These are phyloP conservation scores for Nasua narica DNA, from an alignment of 2,797 vertebrate genomes.

Conservation along the genomic window DNA sequence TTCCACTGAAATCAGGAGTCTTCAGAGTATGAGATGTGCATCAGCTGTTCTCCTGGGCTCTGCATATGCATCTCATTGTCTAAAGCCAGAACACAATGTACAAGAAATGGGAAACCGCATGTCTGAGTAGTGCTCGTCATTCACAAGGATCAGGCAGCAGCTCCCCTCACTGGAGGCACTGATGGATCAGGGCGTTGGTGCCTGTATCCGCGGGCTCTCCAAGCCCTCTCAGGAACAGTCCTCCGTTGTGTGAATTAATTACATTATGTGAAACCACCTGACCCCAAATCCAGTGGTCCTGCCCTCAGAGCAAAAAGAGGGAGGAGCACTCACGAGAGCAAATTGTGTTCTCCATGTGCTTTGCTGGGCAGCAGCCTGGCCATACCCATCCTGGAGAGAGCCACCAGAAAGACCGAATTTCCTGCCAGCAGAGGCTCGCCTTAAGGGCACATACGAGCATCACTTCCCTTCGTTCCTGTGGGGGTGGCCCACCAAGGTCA, in stretches of 20 bases:
- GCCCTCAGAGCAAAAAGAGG: neutral
- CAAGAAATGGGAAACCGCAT: neutral
- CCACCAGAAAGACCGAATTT: neutral
- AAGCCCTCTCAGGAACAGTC: neutral
- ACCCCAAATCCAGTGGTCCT: neutral
- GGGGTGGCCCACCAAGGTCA: neutral
- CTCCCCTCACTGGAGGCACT: neutral
- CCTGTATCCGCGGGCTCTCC: neutral
- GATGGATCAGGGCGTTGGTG: neutral
- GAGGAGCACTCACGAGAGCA: neutral
- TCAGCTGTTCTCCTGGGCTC: neutral
- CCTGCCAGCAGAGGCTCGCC: neutral
- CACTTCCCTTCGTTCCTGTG: neutral
- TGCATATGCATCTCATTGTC: neutral
- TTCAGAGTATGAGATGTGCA: neutral
- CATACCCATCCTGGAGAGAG: neutral
- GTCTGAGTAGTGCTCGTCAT: neutral
- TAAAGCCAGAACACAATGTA: neutral
- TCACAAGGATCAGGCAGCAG: neutral
- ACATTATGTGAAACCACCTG: neutral
- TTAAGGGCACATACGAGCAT: neutral
- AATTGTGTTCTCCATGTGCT: fast-evolving
- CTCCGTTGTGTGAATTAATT: neutral
- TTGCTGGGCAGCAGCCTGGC: neutral
- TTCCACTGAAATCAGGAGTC: neutral